Conservation (phyloP, 2,113 vertebrate species). For the Eonycteris spelaea region DNA sequence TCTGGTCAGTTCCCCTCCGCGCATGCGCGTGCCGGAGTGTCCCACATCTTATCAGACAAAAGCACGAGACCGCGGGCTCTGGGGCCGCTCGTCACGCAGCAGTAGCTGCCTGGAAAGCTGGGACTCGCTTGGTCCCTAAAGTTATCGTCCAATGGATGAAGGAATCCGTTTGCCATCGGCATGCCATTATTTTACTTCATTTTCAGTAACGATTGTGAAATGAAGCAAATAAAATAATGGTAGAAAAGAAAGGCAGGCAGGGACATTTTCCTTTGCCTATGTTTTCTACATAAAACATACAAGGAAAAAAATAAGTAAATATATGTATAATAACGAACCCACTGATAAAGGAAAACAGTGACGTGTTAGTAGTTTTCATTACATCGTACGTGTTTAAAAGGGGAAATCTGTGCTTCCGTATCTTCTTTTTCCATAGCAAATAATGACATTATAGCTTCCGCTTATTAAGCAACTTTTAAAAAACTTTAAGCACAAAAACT, state of each 20-base stretch:
- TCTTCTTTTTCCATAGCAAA: neutral
- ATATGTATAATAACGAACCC: neutral
- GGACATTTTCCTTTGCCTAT: neutral
- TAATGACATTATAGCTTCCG: neutral
- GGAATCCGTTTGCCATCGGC: neutral
- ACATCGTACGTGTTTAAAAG: neutral
- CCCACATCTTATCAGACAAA: neutral
- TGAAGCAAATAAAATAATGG: neutral
- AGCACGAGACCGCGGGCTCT: too few relatives aligned
- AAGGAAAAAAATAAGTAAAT: neutral
- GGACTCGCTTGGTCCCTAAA: neutral
- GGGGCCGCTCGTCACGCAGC: neutral
- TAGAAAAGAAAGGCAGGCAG: neutral
- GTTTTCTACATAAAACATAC: neutral
- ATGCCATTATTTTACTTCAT: neutral
- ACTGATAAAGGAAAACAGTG: neutral
- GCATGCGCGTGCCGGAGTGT: accelerated
- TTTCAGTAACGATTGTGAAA: neutral
- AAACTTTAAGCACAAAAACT: neutral
- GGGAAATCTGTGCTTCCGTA: neutral
- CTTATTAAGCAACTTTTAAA: neutral
- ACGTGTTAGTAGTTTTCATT: neutral
- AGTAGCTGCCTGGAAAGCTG: neutral
- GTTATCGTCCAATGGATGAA: neutral
- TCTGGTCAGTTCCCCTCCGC: neutral